A percentile compares a stretch with the other conserved stretches of the same genome.
Conservation (phyloP, 2,888 invertebrate species). For the Drosophila seclusa region DNA sequence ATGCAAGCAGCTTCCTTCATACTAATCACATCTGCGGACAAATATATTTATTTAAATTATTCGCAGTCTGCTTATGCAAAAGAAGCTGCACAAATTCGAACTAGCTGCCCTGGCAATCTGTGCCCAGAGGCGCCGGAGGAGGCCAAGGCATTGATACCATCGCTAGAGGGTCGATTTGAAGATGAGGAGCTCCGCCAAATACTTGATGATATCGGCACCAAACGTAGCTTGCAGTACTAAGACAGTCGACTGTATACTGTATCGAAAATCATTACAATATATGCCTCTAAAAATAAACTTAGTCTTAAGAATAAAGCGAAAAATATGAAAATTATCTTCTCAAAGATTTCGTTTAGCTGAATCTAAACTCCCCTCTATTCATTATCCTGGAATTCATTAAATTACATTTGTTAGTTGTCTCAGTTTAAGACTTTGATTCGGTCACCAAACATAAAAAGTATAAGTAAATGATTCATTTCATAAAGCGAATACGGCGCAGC, state of each 20-base stretch:
- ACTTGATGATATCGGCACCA: slow-evolving; percentile 98
- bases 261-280: slow-evolving; percentile 4
- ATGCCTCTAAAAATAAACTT: slow-evolving; percentile 9
- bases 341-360: background rate
- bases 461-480: background rate
- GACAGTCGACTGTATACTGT: background rate
- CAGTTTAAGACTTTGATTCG: background rate
- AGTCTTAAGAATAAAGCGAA: slow-evolving; percentile 7
- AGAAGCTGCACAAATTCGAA: slow-evolving; percentile 99
- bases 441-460: background rate
- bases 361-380: background rate
- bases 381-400: background rate
- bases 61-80: slow-evolving; percentile 94
- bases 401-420: background rate
- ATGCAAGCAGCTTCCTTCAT: background rate
- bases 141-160: slow-evolving; percentile 98
- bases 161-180: slow-evolving; percentile 98
- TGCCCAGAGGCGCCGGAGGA: slow-evolving; percentile 99
- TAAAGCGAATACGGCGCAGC: background rate
- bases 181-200: slow-evolving; percentile 99
- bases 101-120: slow-evolving; percentile 97
- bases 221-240: slow-evolving; percentile 98
- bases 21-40: background rate
- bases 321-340: background rate
- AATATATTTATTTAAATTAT: slow-evolving; percentile 23